These are phyloP conservation scores for Littorina saxatilis DNA, from an alignment of 1,140 invertebrate genomes.

Conservation along the genomic window DNA sequence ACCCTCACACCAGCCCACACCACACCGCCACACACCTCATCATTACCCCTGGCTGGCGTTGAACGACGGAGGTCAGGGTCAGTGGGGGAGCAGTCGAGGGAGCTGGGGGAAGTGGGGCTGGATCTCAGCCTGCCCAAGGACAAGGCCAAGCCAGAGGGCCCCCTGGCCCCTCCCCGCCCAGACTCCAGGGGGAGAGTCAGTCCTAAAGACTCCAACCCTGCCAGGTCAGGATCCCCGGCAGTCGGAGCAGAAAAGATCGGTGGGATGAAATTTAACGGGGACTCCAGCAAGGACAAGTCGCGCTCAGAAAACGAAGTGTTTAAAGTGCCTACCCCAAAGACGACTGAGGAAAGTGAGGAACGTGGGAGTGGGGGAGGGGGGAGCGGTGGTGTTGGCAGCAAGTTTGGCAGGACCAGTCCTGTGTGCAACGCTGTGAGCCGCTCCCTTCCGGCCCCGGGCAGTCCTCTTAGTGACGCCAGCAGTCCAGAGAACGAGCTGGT, in stretches of 20 bases:
- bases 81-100: conserved; percentile 14
- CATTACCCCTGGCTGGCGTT: background rate
- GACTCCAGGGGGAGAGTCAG: conserved; percentile 25
- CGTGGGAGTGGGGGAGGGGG: background rate
- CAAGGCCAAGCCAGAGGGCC: background rate
- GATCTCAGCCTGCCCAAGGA: conserved; percentile 37
- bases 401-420: background rate
- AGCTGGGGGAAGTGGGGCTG: conserved; percentile 8
- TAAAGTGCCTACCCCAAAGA: conserved; percentile 55
- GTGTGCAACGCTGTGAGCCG: conserved; percentile 39
- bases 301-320: conserved; percentile 46
- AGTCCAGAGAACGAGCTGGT: conserved; percentile 73
- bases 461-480: conserved; percentile 65
- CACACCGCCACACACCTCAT: background rate
- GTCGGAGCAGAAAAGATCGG: background rate
- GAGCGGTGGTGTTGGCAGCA: background rate
- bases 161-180: background rate
- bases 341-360: conserved; percentile 13
- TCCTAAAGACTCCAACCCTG: conserved; percentile 22
- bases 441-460: background rate
- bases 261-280: conserved; percentile 45
- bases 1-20: background rate
- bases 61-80: conserved; percentile 7
- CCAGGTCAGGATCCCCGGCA: background rate
- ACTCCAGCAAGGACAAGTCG: conserved; percentile 29